Evolutionary conservation across 2,888 invertebrate species (phyloP).

Genomic region (Calameuta idolon): DNA sequence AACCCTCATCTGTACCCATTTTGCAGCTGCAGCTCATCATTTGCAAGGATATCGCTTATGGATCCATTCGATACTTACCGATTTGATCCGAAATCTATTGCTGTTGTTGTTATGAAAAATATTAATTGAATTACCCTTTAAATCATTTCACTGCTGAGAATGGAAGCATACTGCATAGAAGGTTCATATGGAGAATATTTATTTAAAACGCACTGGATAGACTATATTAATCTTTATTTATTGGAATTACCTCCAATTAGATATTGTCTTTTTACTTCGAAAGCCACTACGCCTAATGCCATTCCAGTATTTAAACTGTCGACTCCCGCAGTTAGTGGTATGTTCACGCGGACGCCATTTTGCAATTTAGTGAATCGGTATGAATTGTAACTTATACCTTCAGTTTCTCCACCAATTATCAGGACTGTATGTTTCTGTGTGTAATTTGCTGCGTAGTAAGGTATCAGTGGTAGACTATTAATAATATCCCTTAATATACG

Average conservation of each 20-base stretch:
- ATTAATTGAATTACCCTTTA: background rate
- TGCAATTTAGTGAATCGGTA: slow-evolving; percentile 73
- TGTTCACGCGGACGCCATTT: slow-evolving; percentile 77
- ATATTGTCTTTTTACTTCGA: slow-evolving; percentile 83
- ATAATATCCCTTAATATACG: background rate
- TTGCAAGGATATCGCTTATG: background rate
- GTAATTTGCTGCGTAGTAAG: slow-evolving; percentile 76
- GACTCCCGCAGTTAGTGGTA: slow-evolving; percentile 81
- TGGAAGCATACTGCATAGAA: background rate
- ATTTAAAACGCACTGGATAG: background rate
- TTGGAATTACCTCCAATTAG: slow-evolving; percentile 33
- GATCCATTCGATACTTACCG: background rate
- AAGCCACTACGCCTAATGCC: slow-evolving; percentile 85
- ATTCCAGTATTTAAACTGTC: slow-evolving; percentile 90
- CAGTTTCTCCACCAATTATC: slow-evolving; percentile 90
- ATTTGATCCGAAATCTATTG: background rate
- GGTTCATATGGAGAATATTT: background rate
- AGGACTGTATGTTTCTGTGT: slow-evolving; percentile 71
- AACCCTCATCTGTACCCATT: no score
- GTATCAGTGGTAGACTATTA: slow-evolving; percentile 69
- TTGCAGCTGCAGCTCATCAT: background rate
- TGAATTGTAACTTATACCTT: slow-evolving; percentile 83
- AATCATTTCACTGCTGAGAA: background rate
- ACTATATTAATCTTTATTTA: background rate
- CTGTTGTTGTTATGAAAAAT: background rate